Percentiles rank a stretch among this genome's conserved stretches.
Evolutionary conservation across 2,113 vertebrate genomes (phyloP).

Genomic region (Bujurquina vittata): DNA sequence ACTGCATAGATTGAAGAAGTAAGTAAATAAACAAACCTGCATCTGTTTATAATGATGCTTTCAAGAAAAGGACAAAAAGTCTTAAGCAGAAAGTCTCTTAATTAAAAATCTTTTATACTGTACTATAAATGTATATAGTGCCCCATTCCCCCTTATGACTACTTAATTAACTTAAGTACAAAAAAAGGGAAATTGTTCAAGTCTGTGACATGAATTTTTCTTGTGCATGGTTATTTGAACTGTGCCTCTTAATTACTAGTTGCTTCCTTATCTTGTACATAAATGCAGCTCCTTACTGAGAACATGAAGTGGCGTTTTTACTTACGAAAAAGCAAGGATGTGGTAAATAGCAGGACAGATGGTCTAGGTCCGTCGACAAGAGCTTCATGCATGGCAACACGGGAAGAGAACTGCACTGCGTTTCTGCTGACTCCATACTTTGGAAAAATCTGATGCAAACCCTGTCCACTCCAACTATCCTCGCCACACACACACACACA

Average conservation of each 20-base stretch:
- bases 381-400: slow-evolving; percentile 60
- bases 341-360: slow-evolving; percentile 77
- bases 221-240: slow-evolving; percentile 51
- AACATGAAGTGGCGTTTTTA: slow-evolving; percentile 50
- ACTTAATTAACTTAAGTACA: slow-evolving; percentile 32
- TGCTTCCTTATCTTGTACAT: slow-evolving; percentile 66
- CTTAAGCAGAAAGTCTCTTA: background rate
- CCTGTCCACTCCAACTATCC: background rate
- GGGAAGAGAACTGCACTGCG: slow-evolving; percentile 37
- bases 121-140: background rate
- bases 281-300: slow-evolving; percentile 55
- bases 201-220: slow-evolving; percentile 35
- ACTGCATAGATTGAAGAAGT: background rate
- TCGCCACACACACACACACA: background rate
- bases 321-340: slow-evolving; percentile 51
- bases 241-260: slow-evolving; percentile 55
- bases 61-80: background rate
- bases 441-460: slow-evolving; percentile 65
- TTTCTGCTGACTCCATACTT: slow-evolving; percentile 76
- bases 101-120: background rate
- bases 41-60: background rate
- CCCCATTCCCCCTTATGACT: background rate
- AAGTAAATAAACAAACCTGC: background rate
- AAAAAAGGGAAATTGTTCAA: slow-evolving; percentile 34
- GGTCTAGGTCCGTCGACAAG: slow-evolving; percentile 69